Percentiles rank a stretch among this genome's conserved stretches.
Evolutionary conservation across 1,140 invertebrate genomes (phyloP).

Genomic region (Penaeus indicus): DNA sequence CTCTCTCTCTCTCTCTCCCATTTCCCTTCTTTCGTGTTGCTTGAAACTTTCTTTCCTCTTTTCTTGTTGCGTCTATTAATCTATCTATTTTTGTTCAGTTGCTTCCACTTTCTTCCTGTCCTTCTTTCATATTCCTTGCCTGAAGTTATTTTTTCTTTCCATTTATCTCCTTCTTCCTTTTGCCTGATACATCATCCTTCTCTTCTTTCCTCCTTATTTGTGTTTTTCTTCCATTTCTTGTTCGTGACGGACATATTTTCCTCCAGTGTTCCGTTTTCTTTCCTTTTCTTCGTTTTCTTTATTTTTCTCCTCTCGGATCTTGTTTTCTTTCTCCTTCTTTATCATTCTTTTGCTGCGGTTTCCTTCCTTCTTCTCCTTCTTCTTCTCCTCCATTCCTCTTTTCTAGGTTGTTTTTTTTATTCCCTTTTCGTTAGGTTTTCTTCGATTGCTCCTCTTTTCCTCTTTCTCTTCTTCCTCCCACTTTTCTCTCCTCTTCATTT

Average conservation of each 20-base stretch:
- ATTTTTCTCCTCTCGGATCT: not conserved
- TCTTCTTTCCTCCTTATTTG: too few species aligned
- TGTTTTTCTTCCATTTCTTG: too few species aligned
- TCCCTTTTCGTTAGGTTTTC: not conserved
- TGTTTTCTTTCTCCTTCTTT: not conserved
- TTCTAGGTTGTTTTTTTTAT: not conserved
- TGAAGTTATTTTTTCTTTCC: not conserved
- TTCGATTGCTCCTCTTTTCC: not conserved
- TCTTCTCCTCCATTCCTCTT: not conserved
- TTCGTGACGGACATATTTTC: too few species aligned
- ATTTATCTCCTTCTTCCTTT: slow-evolving; percentile 9
- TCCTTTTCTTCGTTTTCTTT: not conserved
- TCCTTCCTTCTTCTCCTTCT: not conserved
- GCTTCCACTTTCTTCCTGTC: not conserved
- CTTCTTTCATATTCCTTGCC: slow-evolving; percentile 1
- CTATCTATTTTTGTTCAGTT: too few species aligned
- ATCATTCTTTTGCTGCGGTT: not conserved
- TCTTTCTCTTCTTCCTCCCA: not conserved
- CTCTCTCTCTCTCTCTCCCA: not conserved
- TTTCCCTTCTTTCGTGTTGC: not conserved
- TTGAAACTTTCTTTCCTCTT: not conserved
- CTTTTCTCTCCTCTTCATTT: not conserved
- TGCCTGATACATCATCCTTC: not conserved
- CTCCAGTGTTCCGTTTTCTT: not conserved
- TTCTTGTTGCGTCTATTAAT: too few species aligned